Conservation (phyloP, 2,113 vertebrate species). For the Dipodomys ordii region DNA sequence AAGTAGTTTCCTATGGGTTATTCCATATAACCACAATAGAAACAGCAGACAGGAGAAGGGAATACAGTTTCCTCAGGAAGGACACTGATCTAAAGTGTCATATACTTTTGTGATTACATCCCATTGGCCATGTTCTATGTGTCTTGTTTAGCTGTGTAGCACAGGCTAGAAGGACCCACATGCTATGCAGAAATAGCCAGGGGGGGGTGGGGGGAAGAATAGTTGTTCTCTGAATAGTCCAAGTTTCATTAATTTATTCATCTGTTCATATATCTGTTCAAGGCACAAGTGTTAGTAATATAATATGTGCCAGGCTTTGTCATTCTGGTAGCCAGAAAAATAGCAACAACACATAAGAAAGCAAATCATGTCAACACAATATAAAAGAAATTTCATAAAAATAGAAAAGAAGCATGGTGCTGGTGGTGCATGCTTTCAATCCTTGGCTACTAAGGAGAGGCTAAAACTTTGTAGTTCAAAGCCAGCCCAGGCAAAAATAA, state of each 20-base stretch:
- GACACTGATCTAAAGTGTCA: not conserved
- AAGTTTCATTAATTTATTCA: not conserved
- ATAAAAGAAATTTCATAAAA: not conserved
- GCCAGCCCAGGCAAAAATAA: too few relatives aligned
- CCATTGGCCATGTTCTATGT: not conserved
- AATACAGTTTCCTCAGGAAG: not conserved
- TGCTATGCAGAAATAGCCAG: not conserved
- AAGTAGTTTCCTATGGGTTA: not conserved
- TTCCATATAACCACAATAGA: not conserved
- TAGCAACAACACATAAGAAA: not conserved
- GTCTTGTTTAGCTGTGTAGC: not conserved
- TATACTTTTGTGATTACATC: not conserved
- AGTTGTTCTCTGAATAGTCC: not conserved
- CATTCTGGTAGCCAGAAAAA: constrained; percentile 39
- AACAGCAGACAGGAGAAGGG: not conserved
- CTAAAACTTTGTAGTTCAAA: too few relatives aligned
- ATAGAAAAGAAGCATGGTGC: not conserved
- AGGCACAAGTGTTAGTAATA: not conserved
- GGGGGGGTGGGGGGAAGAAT: not conserved
- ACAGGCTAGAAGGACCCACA: not conserved
- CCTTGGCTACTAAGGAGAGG: too few relatives aligned
- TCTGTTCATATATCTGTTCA: not conserved
- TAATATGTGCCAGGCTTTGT: not conserved
- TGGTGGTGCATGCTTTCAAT: too few relatives aligned
- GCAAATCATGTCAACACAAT: not conserved